A percentile compares a stretch with the other conserved stretches of the same genome.
These are phyloP conservation scores for Eulemur macaco DNA, from an alignment of 2,113 vertebrate genomes.

Conservation along the genomic window DNA sequence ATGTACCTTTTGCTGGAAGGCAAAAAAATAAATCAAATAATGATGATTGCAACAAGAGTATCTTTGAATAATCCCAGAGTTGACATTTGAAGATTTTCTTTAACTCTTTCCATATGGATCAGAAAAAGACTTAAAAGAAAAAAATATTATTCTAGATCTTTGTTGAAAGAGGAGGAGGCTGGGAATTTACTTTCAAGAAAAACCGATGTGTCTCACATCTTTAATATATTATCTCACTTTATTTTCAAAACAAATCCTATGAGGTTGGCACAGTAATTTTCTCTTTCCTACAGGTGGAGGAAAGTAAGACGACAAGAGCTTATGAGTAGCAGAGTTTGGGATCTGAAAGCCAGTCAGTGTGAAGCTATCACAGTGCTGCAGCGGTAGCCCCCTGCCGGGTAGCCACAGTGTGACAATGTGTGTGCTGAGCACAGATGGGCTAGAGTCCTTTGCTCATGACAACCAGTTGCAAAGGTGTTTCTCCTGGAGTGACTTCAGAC, in stretches of 20 bases:
- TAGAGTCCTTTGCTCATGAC: not conserved
- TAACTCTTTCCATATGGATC: not conserved
- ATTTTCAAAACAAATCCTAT: not conserved
- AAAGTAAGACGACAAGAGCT: not conserved
- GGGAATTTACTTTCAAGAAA: not conserved
- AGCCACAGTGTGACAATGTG: not conserved
- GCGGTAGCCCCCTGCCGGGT: not conserved
- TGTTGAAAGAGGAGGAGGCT: not conserved
- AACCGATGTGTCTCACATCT: not conserved
- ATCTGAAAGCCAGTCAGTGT: not conserved
- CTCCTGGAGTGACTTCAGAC: not conserved
- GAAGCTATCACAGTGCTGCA: not conserved
- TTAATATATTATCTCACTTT: not conserved
- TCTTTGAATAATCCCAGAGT: not conserved
- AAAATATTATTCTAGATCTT: not conserved
- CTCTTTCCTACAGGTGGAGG: not conserved
- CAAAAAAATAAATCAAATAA: not conserved
- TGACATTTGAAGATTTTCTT: conserved; percentile 18
- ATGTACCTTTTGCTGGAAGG: not conserved
- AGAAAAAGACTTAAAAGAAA: not conserved
- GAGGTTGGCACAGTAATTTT: not conserved
- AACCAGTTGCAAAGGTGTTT: not conserved
- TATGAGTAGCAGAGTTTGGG: not conserved
- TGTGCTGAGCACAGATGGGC: not conserved
- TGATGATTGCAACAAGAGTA: not conserved